phyloP scores from a whole-genome alignment of 2,113 vertebrate species.

The Calyptomena viridis region DNA sequence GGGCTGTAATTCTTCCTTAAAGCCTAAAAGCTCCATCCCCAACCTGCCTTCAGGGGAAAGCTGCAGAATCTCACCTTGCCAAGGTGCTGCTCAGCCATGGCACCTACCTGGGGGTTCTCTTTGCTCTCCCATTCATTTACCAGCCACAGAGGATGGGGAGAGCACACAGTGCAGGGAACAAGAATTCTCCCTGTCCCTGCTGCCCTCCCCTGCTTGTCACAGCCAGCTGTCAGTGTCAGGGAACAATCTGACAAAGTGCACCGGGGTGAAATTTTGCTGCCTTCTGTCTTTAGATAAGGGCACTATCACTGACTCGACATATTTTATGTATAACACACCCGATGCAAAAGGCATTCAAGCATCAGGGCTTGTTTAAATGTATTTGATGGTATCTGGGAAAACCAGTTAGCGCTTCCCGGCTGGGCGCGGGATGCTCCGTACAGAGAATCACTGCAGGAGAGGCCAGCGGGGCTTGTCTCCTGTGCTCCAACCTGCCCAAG shows the following conservation, averaged over 20 bases:
- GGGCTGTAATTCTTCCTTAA: neutral
- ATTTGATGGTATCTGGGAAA: conserved; percentile 88
- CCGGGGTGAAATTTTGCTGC: conserved; percentile 85
- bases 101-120: neutral
- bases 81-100: accelerated
- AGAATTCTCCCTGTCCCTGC: conserved; percentile 65
- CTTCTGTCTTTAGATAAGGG: conserved; percentile 94
- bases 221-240: conserved; percentile 83
- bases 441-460: neutral
- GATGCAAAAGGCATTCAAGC: conserved; percentile 94
- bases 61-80: neutral
- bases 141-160: neutral
- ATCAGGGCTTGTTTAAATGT: conserved; percentile 97
- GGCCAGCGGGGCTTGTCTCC: neutral
- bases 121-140: neutral
- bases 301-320: conserved; percentile 94
- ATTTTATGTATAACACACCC: conserved; percentile 98
- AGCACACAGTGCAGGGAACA: neutral
- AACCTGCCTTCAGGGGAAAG: neutral
- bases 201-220: conserved; percentile 85
- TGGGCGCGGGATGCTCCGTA: neutral
- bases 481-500: neutral
- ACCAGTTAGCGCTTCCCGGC: conserved; percentile 80
- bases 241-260: conserved; percentile 87
- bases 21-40: neutral